These are phyloP conservation scores for Amazona guildingii DNA, from an alignment of 2,113 vertebrate genomes.

Conservation along the genomic window DNA sequence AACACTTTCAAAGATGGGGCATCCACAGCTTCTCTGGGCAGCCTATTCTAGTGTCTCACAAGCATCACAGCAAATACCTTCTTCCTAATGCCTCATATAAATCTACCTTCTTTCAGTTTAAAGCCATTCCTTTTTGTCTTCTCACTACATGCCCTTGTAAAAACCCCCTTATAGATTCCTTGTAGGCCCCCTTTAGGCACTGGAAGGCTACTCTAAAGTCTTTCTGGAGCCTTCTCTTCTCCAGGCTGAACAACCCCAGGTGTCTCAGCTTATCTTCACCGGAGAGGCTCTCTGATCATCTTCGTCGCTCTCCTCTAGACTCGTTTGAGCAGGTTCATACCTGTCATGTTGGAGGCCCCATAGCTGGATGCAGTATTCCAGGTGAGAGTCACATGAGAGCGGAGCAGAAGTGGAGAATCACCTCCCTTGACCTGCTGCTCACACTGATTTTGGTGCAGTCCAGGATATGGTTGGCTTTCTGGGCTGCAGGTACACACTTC, in stretches of 20 bases:
- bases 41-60: not conserved
- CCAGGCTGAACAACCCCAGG: not conserved
- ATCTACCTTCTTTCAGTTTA: not conserved
- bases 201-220: not conserved
- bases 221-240: not conserved
- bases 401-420: not conserved
- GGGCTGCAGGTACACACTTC: not conserved
- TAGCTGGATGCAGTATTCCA: not conserved
- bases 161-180: not conserved
- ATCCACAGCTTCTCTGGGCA: not conserved
- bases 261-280: not conserved
- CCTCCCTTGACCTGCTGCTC: not conserved
- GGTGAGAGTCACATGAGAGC: not conserved
- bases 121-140: not conserved
- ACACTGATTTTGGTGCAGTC: not conserved
- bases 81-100: not conserved
- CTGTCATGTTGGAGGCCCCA: too few species aligned
- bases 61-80: not conserved
- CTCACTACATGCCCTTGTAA: not conserved
- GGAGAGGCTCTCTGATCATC: not conserved
- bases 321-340: not conserved
- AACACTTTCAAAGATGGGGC: not conserved
- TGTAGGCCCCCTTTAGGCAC: not conserved
- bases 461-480: not conserved
- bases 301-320: not conserved